Evolutionary conservation across 2,888 invertebrate species (phyloP), one percentile per base, ranked within the genome.

Genomic region (Drosophila prolongata): DNA sequence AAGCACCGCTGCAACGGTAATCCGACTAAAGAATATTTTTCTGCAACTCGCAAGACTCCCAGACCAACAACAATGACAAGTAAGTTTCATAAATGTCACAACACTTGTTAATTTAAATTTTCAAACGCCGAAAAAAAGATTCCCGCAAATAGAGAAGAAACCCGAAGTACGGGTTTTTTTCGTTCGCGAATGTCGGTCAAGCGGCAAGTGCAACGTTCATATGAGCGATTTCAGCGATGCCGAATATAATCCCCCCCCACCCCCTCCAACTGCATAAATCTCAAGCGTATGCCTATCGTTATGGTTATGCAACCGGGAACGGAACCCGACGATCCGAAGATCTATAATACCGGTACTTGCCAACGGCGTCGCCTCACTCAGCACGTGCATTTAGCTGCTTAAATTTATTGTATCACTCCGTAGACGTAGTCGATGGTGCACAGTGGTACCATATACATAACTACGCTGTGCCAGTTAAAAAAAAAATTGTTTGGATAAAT

Each of bases 151-250:
- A 65, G 49, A 49, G 49, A 49, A 16, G 49, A 66, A 66, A 66
- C 69, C 19, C 56, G 66, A 79, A 77, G 67, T 71, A 75, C 71
- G 55, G 79, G 79, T 79, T 79, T 61, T 34, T 57, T 62, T 68
- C 65, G 40, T 13, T 14, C 49, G 49, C 58, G 56, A 82, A 82
- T 83, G 70, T 82, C 82, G 82, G 82, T 82, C 82, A 86, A 82
- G 83, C 87, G 75, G 80, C 88, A 88, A 88, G 89, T 88, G 88
- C 88, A 85, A 54, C 88, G 56, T 37, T 52, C 56, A 65, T 71
- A 65, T 56, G 71, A 73, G 74, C 66, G 69, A 62, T 42, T 74
- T 65, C 56, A 71, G 57, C 61, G 62, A 61, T 47, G 66, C 67
- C 64, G 76, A 65, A 79, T 79, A 79, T 82, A 83, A 72, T 46